Evolutionary conservation across 2,113 vertebrate genomes (phyloP), one percentile per base, ranked within the genome.

Genomic region (Noctilio leporinus): DNA sequence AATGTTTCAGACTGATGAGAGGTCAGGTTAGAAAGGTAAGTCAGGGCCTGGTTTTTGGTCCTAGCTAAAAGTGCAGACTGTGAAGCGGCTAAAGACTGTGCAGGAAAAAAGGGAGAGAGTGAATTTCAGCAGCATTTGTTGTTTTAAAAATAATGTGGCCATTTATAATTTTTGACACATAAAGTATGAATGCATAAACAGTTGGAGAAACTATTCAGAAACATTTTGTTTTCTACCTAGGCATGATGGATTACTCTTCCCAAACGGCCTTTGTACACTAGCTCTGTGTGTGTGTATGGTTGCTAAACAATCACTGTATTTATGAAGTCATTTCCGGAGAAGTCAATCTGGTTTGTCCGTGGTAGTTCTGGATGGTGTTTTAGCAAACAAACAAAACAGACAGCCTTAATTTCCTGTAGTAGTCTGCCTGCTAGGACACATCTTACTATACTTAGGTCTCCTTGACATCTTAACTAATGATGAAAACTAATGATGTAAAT

Each of bases 131-230:
- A 49, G 47, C 20, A 89, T 73, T 89, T 77, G 67, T 89, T 72
- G 59, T 30, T 93, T 59, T 57, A 91, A 81, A 83, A 87, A 53
- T 16, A 62, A 59, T 7, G 72, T 89, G 19, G 30, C 14, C 49
- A n/a, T 90, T 64, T 64, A 90, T 40, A 86, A 82, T 70, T 83
- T 53, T 67, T 47, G 40, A 91, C 73, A 69, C 38, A 64, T 82
- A 43, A 84, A 62, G 20, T 73, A 67, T 78, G 47, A 17, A 26
- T 69, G 70, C 2, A 57, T 35, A 90, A 55, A 26, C 7, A 77
- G 45, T 10, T 93, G 86, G 91, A 89, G 59, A 89, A 92, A 62
- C 30, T 72, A 81, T 76, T 95, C 59, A 85, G 80, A 75, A 91
- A 84, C 81, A 81, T 35, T 51, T 53, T 81, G 33, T 81, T 91